These are phyloP conservation scores for Alosa sapidissima DNA, from an alignment of 2,797 vertebrate species.

Conservation along the genomic window DNA sequence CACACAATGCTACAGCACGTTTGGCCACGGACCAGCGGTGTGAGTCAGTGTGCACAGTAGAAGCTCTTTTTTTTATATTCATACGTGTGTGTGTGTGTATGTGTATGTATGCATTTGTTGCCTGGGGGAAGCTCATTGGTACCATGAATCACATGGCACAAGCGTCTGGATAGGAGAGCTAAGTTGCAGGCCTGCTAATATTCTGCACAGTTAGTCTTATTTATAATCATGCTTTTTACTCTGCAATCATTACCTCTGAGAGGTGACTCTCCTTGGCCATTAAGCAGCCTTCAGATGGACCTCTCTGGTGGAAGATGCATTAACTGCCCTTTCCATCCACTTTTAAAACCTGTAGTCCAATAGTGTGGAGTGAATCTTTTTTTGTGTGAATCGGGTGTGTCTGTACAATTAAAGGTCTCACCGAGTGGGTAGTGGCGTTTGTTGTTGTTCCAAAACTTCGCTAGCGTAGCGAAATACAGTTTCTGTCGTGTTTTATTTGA, in stretches of 20 bases:
- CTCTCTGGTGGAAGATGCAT: neutral
- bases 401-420: neutral
- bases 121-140: conserved; percentile 28
- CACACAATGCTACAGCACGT: neutral
- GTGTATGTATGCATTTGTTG: conserved; percentile 28
- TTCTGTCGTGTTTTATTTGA: no score
- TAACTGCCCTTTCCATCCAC: neutral
- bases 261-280: neutral
- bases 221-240: neutral
- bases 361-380: neutral
- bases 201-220: neutral
- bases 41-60: neutral
- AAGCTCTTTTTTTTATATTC: neutral
- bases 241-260: neutral
- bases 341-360: neutral
- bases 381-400: no score
- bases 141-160: conserved; percentile 1
- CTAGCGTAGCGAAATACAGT: no score
- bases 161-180: neutral
- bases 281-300: neutral
- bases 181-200: neutral
- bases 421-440: no score
- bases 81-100: neutral
- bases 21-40: neutral
- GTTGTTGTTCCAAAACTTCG: no score